Evolutionary conservation across 2,797 vertebrate species (phyloP), one percentile per base, ranked within the genome.

Genomic region (Merluccius polli): DNA sequence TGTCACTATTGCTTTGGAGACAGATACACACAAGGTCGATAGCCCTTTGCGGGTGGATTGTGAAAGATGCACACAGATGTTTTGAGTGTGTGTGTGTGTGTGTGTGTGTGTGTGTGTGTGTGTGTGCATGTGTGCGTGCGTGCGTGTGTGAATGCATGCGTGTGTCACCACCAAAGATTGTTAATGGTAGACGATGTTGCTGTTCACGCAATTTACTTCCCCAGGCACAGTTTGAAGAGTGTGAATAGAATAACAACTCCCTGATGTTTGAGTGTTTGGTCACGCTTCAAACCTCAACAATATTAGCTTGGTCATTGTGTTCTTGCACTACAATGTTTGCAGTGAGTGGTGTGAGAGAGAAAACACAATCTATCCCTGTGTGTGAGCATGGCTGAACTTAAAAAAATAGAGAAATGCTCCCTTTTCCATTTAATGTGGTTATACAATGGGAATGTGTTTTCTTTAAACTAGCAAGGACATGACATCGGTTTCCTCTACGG

Each of bases 241-340:
- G 59, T 63, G 4, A 10, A 10, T 24, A 4, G 9, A 11, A 27
- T 27, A 63, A 27, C 59, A 63, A 7, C 59, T 0, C n/a, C 3
- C 52, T 24, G 52, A 59, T n/a, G 52, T 48, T 21, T 48, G 44
- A n/a, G 52, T n/a, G 21, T 24, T 59, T 59, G 52, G 21, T 59
- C 52, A 21, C 52, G 52, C 21, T 59, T n/a, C n/a, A 59, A n/a
- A 59, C 7, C 8, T 1, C n/a, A n/a, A n/a, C n/a, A 63, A 63
- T 27, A 13, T 63, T 32, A 15, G 16, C 69, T 78, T 2, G 24
- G 21, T 67, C 32, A 35, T 12, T 71, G 9, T 65, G 76, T 65
- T 75, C 74, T 75, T 71, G 12, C 32, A 36, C 35, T 77, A 2
- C 52, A 74, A 52, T 79, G 68, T 71, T 71, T 85, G 75, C 70